Evolutionary conservation across 2,113 vertebrate genomes (phyloP).

Genomic region (Phaetusa simplex): DNA sequence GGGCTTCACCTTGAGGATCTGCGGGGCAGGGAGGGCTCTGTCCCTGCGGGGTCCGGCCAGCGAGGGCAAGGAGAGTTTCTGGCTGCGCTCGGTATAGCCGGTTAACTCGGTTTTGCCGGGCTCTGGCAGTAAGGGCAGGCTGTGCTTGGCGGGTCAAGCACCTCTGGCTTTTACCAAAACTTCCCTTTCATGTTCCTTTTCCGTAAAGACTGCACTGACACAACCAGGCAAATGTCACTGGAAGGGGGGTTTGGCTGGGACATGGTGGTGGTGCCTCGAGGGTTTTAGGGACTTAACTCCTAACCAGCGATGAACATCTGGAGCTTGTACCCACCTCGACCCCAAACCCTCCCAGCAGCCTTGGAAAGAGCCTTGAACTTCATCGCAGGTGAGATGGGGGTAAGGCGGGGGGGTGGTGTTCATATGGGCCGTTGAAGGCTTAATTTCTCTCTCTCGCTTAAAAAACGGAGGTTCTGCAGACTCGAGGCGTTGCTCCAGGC

Average conservation of each 20-base stretch:
- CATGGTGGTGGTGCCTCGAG: rapidly evolving
- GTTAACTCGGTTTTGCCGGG: rapidly evolving
- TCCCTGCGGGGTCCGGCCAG: background rate
- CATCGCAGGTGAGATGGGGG: rapidly evolving
- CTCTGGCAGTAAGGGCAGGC: background rate
- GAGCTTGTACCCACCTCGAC: rapidly evolving
- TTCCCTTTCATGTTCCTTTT: background rate
- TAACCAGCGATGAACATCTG: background rate
- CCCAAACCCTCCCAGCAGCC: background rate
- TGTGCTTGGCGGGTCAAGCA: background rate
- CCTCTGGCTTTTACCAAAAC: background rate
- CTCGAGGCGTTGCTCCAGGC: background rate
- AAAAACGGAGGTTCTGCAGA: rapidly evolving
- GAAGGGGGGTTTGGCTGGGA: background rate
- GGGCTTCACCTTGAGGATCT: background rate
- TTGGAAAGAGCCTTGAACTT: background rate
- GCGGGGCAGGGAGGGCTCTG: background rate
- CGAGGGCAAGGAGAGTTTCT: background rate
- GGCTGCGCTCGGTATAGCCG: background rate
- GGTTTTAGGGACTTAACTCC: background rate
- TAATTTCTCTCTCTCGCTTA: rapidly evolving
- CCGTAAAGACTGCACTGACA: background rate
- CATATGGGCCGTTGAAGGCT: rapidly evolving
- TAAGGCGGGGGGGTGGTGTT: rapidly evolving
- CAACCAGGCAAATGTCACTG: rapidly evolving